A percentile compares a stretch with the other conserved stretches of the same genome.
phyloP scores from a whole-genome alignment of 2,113 vertebrate species.

The Pollimyrus isidori region DNA sequence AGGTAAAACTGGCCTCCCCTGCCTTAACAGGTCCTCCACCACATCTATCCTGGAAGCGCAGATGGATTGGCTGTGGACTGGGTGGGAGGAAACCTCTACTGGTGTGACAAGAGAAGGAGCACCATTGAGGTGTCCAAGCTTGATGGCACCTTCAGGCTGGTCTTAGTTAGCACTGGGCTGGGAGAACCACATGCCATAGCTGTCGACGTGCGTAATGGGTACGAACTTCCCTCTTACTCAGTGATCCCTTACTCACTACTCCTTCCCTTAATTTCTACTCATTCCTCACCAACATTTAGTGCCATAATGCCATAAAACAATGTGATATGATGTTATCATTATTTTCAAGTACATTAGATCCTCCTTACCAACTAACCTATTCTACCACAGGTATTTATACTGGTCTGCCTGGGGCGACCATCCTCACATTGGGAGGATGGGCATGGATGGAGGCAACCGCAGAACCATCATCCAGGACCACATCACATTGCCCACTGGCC shows the following conservation, averaged over 20 bases:
- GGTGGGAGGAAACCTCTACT: conserved; percentile 94
- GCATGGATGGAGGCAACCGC: conserved; percentile 90
- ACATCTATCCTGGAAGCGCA: conserved; percentile 77
- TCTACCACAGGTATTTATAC: conserved; percentile 79
- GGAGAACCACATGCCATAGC: conserved; percentile 92
- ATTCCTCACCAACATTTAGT: not conserved
- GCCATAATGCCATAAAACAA: not conserved
- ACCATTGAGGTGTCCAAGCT: conserved; percentile 92
- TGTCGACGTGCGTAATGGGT: conserved; percentile 58
- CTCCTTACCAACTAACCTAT: not conserved
- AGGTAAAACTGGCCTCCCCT: not conserved
- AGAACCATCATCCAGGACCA: conserved; percentile 88
- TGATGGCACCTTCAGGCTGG: conserved; percentile 80
- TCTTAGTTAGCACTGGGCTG: conserved; percentile 91
- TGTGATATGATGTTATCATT: not conserved
- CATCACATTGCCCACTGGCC: conserved; percentile 93
- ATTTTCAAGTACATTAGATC: not conserved
- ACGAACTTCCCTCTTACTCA: not conserved
- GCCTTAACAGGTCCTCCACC: not conserved
- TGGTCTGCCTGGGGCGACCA: conserved; percentile 98
- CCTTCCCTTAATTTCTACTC: not conserved
- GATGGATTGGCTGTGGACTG: conserved; percentile 91
- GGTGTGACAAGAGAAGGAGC: conserved; percentile 87
- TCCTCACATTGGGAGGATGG: conserved; percentile 90
- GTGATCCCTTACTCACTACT: not conserved